Percentiles rank a stretch among this genome's conserved stretches.
Evolutionary conservation across 2,888 invertebrate species (phyloP).

Genomic region (Notodonta ziczac): DNA sequence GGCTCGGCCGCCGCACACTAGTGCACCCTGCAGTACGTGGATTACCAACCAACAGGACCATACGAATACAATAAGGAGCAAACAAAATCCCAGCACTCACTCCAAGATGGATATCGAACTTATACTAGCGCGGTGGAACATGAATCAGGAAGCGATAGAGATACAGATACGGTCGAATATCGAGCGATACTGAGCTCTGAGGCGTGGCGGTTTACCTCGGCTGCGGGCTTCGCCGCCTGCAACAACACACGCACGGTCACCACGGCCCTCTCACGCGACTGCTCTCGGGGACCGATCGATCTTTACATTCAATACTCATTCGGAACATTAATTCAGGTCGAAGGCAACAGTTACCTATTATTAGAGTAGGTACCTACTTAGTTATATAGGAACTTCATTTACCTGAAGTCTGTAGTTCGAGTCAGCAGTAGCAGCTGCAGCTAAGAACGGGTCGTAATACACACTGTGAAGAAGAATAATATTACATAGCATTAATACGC

Average conservation of each 20-base stretch:
- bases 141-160: conserved; percentile 81
- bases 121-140: conserved; percentile 76
- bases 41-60: conserved; percentile 71
- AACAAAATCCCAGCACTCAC: conserved; percentile 82
- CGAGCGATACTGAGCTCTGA: conserved; percentile 60
- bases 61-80: conserved; percentile 75
- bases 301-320: not conserved
- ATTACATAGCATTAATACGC: conserved; percentile 15
- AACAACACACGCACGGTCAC: conserved; percentile 83
- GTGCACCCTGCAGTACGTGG: conserved; percentile 77
- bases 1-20: conserved; percentile 72
- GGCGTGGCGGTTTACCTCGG: conserved; percentile 85
- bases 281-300: not conserved
- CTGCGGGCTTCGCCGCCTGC: conserved; percentile 89
- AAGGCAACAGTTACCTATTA: not conserved
- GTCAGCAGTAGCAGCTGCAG: conserved; percentile 93
- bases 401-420: conserved; percentile 97
- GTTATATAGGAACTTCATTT: conserved; percentile 52
- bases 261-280: conserved; percentile 50
- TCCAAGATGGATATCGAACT: conserved; percentile 73
- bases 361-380: not conserved
- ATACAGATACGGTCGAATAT: conserved; percentile 67
- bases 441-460: conserved; percentile 98
- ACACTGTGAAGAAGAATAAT: conserved; percentile 87
- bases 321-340: not conserved